Base-by-base conservation (phyloP, 2,797 vertebrate genomes). In the Acridotheres tristis region DNA sequence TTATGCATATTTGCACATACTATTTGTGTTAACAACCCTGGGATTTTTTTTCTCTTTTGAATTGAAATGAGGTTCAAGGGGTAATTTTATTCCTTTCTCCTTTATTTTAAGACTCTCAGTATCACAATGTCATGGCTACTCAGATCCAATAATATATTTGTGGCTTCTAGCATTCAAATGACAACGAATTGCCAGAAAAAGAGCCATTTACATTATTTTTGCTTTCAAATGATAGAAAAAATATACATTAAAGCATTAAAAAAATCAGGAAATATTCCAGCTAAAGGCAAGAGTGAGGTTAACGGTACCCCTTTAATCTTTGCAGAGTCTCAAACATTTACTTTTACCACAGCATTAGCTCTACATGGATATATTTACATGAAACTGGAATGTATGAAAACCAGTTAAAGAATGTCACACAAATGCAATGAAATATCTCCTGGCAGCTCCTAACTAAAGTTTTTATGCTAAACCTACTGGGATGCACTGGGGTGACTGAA, bases 1-100 rank as follows among this genome's bases (percentile, higher is more conserved):
- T 96, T 95, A 90, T 94, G 93, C 91, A 87, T 94, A 94, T 93
- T 96, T 95, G 89, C 89, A 94, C 79, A 95, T 71, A 82, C 80
- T 94, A 87, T 94, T 95, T 96, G 93, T 93, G 89, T 94, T 96
- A 95, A 96, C 88, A 91, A 90, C 91, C 59, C 67, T 93, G 45
- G 53, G 69, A 88, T 73, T 69, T 72, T 93, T 94, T 92, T 82
- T 55, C 73, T 68, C 65, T 91, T 93, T 85, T 91, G 51, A 85
- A 82, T 88, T 92, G 88, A 88, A 94, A 78, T 62, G 18, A 85
- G 50, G 71, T 83, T 91, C 66, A 88, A 77, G 73, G 85, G 80
- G 34, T 78, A 79, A 78, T 81, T 94, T 85, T 68, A 48, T 92
- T 84, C 45, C 86, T 92, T 93, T 91, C 85, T 95, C 84, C 47